A percentile compares a stretch with the other conserved stretches of the same genome.
phyloP scores from a whole-genome alignment of 2,113 vertebrate genomes.

The Sapajus apella region DNA sequence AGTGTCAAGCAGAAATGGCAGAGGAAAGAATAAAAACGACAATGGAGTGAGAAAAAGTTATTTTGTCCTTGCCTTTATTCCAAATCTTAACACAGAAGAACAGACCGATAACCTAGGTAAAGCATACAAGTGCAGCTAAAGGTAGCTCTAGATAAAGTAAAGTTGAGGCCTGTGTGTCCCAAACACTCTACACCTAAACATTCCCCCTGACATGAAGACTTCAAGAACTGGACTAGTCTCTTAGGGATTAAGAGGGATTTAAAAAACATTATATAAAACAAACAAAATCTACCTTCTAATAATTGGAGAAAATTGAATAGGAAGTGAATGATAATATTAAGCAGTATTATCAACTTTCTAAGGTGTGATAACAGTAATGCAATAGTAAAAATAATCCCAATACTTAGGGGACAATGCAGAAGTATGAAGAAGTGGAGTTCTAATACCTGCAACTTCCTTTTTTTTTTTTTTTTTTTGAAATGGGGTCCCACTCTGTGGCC shows the following conservation, averaged over 20 bases:
- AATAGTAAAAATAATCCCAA: background rate
- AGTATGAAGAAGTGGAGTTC: background rate
- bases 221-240: background rate
- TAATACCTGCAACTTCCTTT: background rate
- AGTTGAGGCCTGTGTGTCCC: background rate
- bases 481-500: no score
- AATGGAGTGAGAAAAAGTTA: background rate
- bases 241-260: background rate
- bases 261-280: background rate
- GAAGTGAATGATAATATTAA: background rate
- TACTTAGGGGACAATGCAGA: background rate
- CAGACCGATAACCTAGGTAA: background rate
- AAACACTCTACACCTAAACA: background rate
- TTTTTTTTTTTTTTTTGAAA: no score
- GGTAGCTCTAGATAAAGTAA: background rate
- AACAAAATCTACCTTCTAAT: background rate
- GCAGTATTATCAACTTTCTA: background rate
- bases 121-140: background rate
- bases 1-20: background rate
- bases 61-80: background rate
- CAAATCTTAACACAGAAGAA: constrained; percentile 12
- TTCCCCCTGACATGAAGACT: background rate
- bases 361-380: background rate
- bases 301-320: background rate
- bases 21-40: background rate